Base-by-base conservation (phyloP, 2,113 vertebrate genomes). In the Carassius gibelio region DNA sequence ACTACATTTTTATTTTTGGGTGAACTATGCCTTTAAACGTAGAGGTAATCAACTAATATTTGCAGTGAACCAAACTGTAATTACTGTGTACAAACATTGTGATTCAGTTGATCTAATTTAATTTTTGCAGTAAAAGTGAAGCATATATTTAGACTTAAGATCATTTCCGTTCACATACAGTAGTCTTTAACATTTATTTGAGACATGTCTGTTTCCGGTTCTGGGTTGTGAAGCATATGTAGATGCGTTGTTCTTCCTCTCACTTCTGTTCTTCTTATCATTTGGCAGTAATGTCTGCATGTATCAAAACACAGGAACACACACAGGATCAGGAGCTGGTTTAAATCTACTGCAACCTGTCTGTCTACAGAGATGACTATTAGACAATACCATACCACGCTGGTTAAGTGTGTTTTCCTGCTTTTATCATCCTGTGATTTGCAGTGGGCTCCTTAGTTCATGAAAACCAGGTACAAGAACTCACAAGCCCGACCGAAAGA, bases 11-110 rank as follows among this genome's bases (percentile, higher is more conserved):
- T 2, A 23, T 23, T 74, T 74, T 3, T 21, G 75, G 15, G 9
- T 52, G 75, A 55, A 55, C 48, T 55, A 17, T 19, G 7, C 69
- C 23, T 76, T 76, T 30, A 55, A 76, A 55, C 11, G 23, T 19
- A 8, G 10, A 34, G 14, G 50, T 48, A 14, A 11, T 74, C 1
- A 2, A n/a, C 48, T 36, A 75, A 19, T 45, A 19, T 36, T 85
- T 80, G 42, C 66, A 36, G 38, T 52, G 55, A 71, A 69, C 4
- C 75, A 45, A 75, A 48, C 23, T 85, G 64, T 80, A 80, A 61
- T 71, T 72, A 71, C 30, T 45, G n/a, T 81, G 79, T 86, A 82
- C 52, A 81, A 74, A 85, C n/a, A 23, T 36, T 83, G 78, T 36
- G 45, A 81, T 69, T 52, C 14, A 36, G 15, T 14, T 26, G 3